Evolutionary conservation across 2,888 invertebrate genomes (phyloP).

Genomic region (Aphodius granarius): DNA sequence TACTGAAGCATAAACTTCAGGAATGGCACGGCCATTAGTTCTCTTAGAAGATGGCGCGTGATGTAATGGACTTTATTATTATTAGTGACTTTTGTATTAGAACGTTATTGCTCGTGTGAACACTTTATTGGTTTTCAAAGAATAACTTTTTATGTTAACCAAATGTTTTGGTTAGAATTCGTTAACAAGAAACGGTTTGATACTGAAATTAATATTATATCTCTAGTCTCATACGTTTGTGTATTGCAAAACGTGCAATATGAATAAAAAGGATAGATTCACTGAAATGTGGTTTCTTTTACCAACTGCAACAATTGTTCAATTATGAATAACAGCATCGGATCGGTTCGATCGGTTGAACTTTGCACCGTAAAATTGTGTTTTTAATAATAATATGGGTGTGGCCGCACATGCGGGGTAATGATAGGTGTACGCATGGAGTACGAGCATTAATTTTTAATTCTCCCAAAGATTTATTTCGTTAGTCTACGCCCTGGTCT

Average conservation of each 20-base stretch:
- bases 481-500: conserved; percentile 22
- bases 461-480: conserved; percentile 29
- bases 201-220: too few species aligned
- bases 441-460: conserved; percentile 26
- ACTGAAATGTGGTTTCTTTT: not conserved
- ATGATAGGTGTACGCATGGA: conserved; percentile 20
- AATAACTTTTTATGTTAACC: not conserved
- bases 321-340: not conserved
- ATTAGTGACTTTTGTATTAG: not conserved
- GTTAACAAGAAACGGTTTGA: too few species aligned
- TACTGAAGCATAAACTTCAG: not conserved
- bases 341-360: not conserved
- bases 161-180: not conserved
- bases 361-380: not conserved
- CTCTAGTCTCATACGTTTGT: too few species aligned
- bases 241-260: not conserved
- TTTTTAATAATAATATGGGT: conserved; percentile 27
- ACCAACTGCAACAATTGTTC: not conserved
- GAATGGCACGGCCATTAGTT: not conserved
- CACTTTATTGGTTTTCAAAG: not conserved
- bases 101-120: not conserved
- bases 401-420: conserved; percentile 24
- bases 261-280: not conserved
- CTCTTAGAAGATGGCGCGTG: not conserved
- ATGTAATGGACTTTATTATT: not conserved